Evolutionary conservation across 2,797 vertebrate genomes (phyloP), one percentile per base, ranked within the genome.

Genomic region (Poecilia wingei): DNA sequence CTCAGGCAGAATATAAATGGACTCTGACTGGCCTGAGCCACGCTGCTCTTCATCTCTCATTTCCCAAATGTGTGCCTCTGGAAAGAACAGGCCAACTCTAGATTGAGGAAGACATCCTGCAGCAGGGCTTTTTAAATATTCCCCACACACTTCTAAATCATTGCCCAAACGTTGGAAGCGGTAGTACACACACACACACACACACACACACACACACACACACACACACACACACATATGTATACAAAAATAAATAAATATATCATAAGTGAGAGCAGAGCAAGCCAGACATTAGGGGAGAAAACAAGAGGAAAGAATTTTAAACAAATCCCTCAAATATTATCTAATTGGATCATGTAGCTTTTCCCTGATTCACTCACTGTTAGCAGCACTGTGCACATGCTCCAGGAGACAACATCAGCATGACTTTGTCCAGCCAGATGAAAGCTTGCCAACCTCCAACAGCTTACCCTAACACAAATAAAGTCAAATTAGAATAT

Each of bases 1-100:
- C 93, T 88, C 90, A 71, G 49, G 76, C 81, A 59, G 93, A 94
- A 95, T 95, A 94, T 91, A 91, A 95, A 95, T 94, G 82, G 82
- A 77, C 74, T 84, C 84, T 74, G 68, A 82, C 85, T 80, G 88
- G 86, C 81, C 84, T 76, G 75, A 93, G 75, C 86, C 73, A 75
- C 64, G 31, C 79, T 90, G 70, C 90, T 91, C 86, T 82, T 91
- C 90, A 91, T 89, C 90, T 91, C 89, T 93, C 87, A 91, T 93
- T 91, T 91, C 88, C 88, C 86, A 93, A 94, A 93, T 90, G 91
- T 88, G 86, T 80, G 81, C 83, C 83, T 85, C 79, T 86, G 82
- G 81, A 88, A 86, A 84, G 75, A 88, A 80, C 72, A 78, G 74
- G 83, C 77, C 86, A 83, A 68, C 78, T 77, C 75, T 85, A 39